Conservation (phyloP, 2,888 invertebrate genomes). For the Troglohyphantes excavatus region DNA sequence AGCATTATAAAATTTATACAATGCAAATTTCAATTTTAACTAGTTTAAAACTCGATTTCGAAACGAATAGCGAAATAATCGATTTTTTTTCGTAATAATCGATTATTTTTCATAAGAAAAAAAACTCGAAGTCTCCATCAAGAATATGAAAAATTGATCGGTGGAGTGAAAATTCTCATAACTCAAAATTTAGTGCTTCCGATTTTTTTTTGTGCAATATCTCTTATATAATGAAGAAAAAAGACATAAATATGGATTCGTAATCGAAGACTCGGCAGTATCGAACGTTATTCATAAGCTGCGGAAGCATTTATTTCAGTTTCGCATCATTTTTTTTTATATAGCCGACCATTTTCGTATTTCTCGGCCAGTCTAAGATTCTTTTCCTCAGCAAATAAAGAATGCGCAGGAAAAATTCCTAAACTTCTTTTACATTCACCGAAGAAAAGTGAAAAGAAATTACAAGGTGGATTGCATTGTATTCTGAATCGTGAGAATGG, state of each 20-base stretch:
- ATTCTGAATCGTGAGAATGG: too few species aligned
- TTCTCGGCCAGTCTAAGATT: neutral
- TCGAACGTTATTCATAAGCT: neutral
- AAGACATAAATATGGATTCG: constrained; percentile 6
- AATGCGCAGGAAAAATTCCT: neutral
- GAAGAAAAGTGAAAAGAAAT: neutral
- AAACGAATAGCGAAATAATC: too few species aligned
- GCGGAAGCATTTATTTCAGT: neutral
- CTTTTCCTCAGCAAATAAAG: neutral
- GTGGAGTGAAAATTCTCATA: constrained; percentile 35
- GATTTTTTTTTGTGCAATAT: constrained; percentile 10
- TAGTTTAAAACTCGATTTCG: too few species aligned
- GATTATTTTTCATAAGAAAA: neutral
- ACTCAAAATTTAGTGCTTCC: constrained; percentile 7
- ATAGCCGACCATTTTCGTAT: neutral
- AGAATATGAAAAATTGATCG: constrained; percentile 19
- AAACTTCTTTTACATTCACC: neutral
- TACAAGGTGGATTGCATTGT: too few species aligned
- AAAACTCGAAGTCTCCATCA: neutral
- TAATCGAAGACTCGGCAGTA: constrained; percentile 22
- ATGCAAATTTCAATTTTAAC: too few species aligned
- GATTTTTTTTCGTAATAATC: neutral
- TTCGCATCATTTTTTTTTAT: neutral
- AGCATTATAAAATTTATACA: too few species aligned
- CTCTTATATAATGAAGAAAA: neutral